These are phyloP conservation scores for Teleiodes luculella DNA, from an alignment of 2,888 invertebrate species.

Conservation along the genomic window DNA sequence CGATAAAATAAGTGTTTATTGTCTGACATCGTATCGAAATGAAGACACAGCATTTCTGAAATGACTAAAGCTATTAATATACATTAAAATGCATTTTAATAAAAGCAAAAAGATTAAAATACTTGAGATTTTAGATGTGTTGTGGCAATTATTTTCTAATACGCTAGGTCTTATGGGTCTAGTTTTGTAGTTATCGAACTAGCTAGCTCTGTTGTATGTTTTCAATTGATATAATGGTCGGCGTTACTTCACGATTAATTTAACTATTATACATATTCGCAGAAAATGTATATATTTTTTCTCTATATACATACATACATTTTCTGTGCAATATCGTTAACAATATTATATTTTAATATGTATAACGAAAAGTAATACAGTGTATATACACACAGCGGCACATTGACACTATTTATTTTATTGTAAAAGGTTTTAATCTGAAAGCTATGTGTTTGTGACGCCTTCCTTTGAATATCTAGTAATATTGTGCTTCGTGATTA, in stretches of 20 bases:
- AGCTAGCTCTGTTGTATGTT: conserved; percentile 1
- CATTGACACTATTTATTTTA: no score
- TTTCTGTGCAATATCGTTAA: no score
- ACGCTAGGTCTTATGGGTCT: background rate
- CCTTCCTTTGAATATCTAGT: background rate
- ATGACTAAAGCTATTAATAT: background rate
- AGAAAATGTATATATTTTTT: no score
- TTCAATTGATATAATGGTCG: background rate
- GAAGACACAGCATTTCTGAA: background rate
- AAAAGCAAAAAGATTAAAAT: background rate
- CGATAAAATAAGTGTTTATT: background rate
- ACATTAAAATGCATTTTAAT: no score
- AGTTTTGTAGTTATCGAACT: conserved; percentile 1
- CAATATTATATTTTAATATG: no score
- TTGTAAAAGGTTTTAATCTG: no score
- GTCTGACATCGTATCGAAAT: background rate
- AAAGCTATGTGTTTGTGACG: no score
- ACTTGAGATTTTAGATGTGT: background rate
- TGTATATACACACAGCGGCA: no score
- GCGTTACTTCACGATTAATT: background rate
- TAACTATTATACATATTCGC: no score
- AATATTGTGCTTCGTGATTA: conserved; percentile 31
- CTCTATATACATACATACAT: no score
- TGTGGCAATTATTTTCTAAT: background rate
- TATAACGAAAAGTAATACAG: no score